Base-by-base conservation (phyloP, 2,113 vertebrate genomes). In the Xenopus tropicalis region DNA sequence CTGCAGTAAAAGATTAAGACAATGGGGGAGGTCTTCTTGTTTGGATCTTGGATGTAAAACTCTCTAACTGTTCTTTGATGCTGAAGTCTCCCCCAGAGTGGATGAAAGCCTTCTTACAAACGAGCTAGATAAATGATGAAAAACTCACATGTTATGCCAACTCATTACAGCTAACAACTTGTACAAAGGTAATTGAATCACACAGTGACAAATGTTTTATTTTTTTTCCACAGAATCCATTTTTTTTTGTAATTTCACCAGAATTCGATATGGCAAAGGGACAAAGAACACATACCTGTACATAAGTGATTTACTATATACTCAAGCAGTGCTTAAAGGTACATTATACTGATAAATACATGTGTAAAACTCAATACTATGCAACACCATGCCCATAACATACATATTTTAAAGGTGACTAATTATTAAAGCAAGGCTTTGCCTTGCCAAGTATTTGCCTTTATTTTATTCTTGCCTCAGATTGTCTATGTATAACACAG, bases 31-130 rank as follows among this genome's bases (percentile, higher is more conserved):
- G 54, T 72, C 51, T 61, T 20, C 17, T 54, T 66, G 72, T 17
- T 61, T 70, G 74, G 66, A 4, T 54, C 73, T 82, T 74, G 22
- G 37, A 74, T 78, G 21, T 21, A 24, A 66, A 74, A 66, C 8
- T 64, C 56, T 66, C 23, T 76, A 61, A 59, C 11, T 43, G 16
- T 19, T 20, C 65, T 69, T 68, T 78, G 71, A 78, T 59, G 14
- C 52, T 67, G 77, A 72, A 11, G 71, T 57, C 22, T 51, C 78
- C 69, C 74, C 79, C 64, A 69, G 58, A 70, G 69, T 72, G 69
- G 57, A 82, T 74, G 78, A 66, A 80, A 51, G 65, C 64, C 61
- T 68, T 75, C 23, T 20, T 69, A 48, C 70, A 70, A 79, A 77
- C 56, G 70, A 78, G 67, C 19, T 71, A 68, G 48, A 61, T 62